Conservation (phyloP, 2,113 vertebrate genomes). For the Heterotilapia buettikoferi region DNA sequence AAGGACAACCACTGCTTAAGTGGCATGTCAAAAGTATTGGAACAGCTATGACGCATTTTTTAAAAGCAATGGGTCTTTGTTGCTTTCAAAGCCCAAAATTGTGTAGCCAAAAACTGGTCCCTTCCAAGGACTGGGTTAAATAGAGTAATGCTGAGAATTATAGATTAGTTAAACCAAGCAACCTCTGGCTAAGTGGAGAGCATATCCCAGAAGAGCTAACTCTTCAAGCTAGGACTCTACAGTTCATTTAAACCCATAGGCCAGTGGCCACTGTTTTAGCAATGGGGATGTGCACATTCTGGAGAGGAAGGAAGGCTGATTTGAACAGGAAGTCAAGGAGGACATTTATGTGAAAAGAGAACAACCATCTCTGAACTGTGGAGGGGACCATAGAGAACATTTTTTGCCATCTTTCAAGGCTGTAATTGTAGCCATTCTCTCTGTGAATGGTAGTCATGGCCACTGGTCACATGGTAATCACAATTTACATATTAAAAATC, state of each 20-base stretch:
- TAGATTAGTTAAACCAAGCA: neutral
- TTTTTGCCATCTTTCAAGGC: rapidly evolving
- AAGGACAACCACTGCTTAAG: neutral
- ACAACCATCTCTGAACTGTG: neutral
- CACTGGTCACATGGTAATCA: neutral
- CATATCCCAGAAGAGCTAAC: neutral
- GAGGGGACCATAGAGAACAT: neutral
- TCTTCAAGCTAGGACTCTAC: neutral
- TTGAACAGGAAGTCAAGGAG: neutral
- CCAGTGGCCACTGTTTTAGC: neutral
- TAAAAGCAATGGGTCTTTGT: neutral
- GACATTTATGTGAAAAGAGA: neutral
- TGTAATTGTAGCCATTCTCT: neutral
- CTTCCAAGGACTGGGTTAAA: neutral
- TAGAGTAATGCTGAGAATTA: neutral
- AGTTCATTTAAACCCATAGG: neutral
- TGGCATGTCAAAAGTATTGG: neutral
- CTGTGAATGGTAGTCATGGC: neutral
- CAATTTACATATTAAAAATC: neutral
- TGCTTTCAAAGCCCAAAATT: neutral
- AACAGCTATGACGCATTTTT: neutral
- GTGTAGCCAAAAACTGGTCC: neutral
- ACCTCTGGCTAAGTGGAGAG: neutral
- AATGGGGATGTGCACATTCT: neutral
- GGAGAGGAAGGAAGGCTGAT: neutral